Conservation (phyloP, 2,888 invertebrate genomes). For the Dryadula phaetusa region DNA sequence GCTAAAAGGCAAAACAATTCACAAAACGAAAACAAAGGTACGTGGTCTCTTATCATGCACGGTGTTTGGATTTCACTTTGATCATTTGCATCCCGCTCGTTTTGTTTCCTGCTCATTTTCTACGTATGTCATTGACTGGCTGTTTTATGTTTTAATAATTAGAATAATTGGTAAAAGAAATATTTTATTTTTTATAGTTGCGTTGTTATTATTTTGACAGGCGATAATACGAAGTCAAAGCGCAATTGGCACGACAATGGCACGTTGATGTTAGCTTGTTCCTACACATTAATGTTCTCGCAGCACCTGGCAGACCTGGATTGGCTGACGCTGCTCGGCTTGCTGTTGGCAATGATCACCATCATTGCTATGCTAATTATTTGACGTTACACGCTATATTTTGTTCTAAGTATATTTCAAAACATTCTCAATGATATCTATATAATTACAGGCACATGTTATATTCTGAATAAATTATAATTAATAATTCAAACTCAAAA, state of each 20-base stretch:
- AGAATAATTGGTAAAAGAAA: slow-evolving; percentile 36
- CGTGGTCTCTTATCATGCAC: slow-evolving; percentile 76
- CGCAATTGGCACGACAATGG: slow-evolving; percentile 85
- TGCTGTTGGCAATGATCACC: slow-evolving; percentile 89
- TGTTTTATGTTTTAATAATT: slow-evolving; percentile 41
- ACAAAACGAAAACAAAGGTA: slow-evolving; percentile 81
- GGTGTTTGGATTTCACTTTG: slow-evolving; percentile 77
- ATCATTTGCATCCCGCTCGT: slow-evolving; percentile 73
- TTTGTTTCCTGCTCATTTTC: slow-evolving; percentile 30
- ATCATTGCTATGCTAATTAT: slow-evolving; percentile 88
- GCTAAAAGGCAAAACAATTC: slow-evolving; percentile 76
- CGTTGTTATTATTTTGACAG: slow-evolving; percentile 70
- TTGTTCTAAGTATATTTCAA: slow-evolving; percentile 5
- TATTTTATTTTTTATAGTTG: slow-evolving; percentile 47
- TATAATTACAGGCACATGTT: slow-evolving; percentile 8
- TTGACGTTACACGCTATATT: slow-evolving; percentile 55
- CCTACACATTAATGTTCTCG: slow-evolving; percentile 89
- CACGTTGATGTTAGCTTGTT: slow-evolving; percentile 90
- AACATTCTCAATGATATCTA: slow-evolving; percentile 8
- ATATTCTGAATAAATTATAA: slow-evolving; percentile 3
- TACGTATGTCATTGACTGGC: slow-evolving; percentile 27
- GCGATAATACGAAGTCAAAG: slow-evolving; percentile 77
- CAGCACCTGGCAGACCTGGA: slow-evolving; percentile 89
- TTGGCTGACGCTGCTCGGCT: slow-evolving; percentile 89
- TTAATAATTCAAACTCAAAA: neutral